Evolutionary conservation across 1,140 invertebrate genomes (phyloP).

Genomic region (Drosophila auraria): DNA sequence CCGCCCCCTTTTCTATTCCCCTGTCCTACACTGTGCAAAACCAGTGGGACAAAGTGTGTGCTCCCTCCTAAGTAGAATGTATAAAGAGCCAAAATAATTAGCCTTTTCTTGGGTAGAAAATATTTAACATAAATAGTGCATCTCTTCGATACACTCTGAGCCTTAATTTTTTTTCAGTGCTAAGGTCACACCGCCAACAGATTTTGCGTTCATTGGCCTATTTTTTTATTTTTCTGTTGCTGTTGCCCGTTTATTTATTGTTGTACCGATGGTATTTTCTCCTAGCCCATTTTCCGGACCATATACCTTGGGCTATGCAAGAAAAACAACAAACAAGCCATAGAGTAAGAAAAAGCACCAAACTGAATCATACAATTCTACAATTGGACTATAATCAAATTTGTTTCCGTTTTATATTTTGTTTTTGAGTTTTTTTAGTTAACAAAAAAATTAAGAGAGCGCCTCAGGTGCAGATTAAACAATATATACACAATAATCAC

Average conservation of each 20-base stretch:
- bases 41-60: background rate
- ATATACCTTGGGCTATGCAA: slow-evolving; percentile 30
- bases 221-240: slow-evolving; percentile 2
- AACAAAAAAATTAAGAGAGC: too few species aligned
- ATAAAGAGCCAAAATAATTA: too few species aligned
- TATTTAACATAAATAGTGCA: too few species aligned
- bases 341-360: background rate
- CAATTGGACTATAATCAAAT: too few species aligned
- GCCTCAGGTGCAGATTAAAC: too few species aligned
- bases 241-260: slow-evolving; percentile 59
- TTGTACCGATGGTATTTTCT: slow-evolving; percentile 26
- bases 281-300: slow-evolving; percentile 30
- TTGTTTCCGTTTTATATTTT: too few species aligned
- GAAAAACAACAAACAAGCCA: slow-evolving; percentile 24
- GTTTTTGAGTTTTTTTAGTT: too few species aligned
- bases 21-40: background rate
- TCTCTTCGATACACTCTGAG: too few species aligned
- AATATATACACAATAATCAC: too few species aligned
- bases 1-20: background rate
- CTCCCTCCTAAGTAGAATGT: background rate
- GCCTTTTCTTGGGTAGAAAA: too few species aligned
- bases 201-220: slow-evolving; percentile 49
- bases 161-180: background rate
- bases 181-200: background rate
- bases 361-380: too few species aligned